phyloP scores from a whole-genome alignment of 2,888 invertebrate genomes.

The Melanargia galathea region DNA sequence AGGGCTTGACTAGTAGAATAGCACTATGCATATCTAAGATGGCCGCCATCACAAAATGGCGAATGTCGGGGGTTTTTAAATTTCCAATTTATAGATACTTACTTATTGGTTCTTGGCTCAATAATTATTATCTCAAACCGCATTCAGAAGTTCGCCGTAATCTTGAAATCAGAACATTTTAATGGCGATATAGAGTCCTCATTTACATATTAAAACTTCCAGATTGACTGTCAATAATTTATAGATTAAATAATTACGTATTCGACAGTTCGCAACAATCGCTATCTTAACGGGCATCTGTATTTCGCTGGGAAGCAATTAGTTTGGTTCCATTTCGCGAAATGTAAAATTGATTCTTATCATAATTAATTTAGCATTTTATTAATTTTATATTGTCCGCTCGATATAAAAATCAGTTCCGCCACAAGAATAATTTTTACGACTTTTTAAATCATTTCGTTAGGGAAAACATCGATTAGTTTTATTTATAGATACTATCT shows the following conservation, averaged over 20 bases:
- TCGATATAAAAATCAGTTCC: not conserved
- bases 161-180: not conserved
- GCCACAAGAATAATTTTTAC: not conserved
- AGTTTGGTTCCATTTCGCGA: not conserved
- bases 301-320: constrained; percentile 6
- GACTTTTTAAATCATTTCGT: not conserved
- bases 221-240: constrained; percentile 6
- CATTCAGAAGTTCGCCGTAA: not conserved
- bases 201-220: not conserved
- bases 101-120: too few species aligned
- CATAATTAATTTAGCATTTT: not conserved
- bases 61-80: too few species aligned
- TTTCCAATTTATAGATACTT: too few species aligned
- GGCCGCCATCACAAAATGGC: too few species aligned
- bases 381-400: not conserved
- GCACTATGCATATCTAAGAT: too few species aligned
- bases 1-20: too few species aligned
- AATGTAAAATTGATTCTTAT: constrained; percentile 5
- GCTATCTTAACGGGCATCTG: constrained; percentile 8
- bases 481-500: too few species aligned
- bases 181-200: not conserved
- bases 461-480: not conserved
- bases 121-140: not conserved
- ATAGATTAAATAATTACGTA: constrained; percentile 3
- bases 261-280: constrained; percentile 2